Base-by-base conservation (phyloP, 2,797 vertebrate genomes). In the Eulemur mongoz region DNA sequence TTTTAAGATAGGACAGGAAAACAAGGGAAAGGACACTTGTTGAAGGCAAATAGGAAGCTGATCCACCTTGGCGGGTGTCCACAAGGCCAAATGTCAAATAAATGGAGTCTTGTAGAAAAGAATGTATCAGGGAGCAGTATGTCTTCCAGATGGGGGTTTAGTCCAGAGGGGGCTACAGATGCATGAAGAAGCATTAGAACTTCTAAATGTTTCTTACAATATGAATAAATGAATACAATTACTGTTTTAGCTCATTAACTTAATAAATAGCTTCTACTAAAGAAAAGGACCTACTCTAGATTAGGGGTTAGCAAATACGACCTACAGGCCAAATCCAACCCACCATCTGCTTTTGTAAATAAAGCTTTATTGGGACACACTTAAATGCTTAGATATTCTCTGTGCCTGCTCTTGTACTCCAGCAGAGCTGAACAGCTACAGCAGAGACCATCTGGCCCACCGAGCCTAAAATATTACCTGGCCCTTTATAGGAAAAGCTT, bases 1-100 rank as follows among this genome's bases (percentile, higher is more conserved):
- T 32, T 96, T 96, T 88, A 92, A 97, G 48, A 91, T 3, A 91
- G 72, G 67, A 94, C 70, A 85, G 67, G 25, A 81, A 96, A 97
- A 78, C 69, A 95, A 85, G 65, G 72, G 76, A 84, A 75, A 87
- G 43, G 78, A 94, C 20, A 87, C 72, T 78, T 94, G 75, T 22
- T 61, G 65, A 90, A 95, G 67, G 83, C 48, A 79, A 89, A 94
- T 57, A 86, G 22, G 23, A 89, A 79, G 69, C 6, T 87, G 40
- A 95, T 80, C 48, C 67, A 73, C 57, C 50, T 85, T 50, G 75
- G 8, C 40, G 89, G 40, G 35, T 89, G 67, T 65, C 67, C 38
- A 73, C 9, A 57, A 91, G 65, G 65, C 52, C 63, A 86, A 63
- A 80, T 43, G 59, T 79, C 72, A 88, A 70, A 72, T 40, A 84